These are phyloP conservation scores for Pollenia griseotomentosa DNA, from an alignment of 2,888 invertebrate species.

Conservation along the genomic window DNA sequence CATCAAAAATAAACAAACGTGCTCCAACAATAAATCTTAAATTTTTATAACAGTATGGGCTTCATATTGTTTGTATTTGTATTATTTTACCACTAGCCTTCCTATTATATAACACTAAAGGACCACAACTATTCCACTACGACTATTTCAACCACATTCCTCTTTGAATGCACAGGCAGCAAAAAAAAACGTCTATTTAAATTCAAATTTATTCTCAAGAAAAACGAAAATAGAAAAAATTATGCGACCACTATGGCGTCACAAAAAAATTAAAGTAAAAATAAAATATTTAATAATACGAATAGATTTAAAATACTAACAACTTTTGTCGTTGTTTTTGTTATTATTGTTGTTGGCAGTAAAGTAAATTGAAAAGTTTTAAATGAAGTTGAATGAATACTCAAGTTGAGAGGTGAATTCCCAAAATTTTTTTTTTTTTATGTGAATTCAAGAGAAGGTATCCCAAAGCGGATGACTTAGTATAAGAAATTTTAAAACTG, in stretches of 20 bases:
- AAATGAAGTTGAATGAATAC: conserved; percentile 47
- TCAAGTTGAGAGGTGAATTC: conserved; percentile 51
- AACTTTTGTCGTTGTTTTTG: conserved; percentile 17
- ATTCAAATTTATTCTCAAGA: conserved; percentile 67
- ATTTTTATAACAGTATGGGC: conserved; percentile 55
- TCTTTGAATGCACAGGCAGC: background rate
- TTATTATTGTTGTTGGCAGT: conserved; percentile 6
- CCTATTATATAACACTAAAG: background rate
- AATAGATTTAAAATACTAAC: conserved; percentile 34
- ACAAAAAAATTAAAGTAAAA: conserved; percentile 17
- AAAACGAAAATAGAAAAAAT: conserved; percentile 40
- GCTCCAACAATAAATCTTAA: conserved; percentile 26
- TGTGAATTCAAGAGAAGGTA: background rate
- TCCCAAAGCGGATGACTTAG: background rate
- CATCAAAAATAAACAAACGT: background rate
- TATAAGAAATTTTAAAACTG: too few relatives aligned
- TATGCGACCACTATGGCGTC: conserved; percentile 56
- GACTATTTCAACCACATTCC: conserved; percentile 3
- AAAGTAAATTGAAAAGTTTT: conserved; percentile 54
- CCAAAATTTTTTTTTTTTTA: conserved; percentile 27
- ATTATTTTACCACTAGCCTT: conserved; percentile 9
- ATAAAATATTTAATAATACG: background rate
- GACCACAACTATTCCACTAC: conserved; percentile 18
- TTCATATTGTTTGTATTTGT: conserved; percentile 30
- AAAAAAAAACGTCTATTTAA: conserved; percentile 47